Conservation (phyloP, 2,113 vertebrate species). For the Cavia aperea region DNA sequence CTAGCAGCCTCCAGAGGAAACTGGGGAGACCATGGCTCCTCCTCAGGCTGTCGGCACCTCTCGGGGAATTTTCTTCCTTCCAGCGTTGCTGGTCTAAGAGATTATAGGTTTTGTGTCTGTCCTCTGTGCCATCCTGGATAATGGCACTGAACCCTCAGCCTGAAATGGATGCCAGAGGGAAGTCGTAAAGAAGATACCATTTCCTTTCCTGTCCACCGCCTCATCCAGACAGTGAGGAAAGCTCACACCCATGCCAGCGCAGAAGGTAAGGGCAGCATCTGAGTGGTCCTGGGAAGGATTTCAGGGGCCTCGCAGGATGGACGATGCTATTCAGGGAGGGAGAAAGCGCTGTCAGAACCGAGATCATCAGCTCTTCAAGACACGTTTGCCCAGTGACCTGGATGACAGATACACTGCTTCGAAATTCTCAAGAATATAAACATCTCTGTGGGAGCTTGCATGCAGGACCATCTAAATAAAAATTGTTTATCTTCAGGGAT, state of each 20-base stretch:
- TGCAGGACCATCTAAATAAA: neutral
- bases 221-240: neutral
- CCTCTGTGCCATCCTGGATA: neutral
- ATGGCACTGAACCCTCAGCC: neutral
- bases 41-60: no score
- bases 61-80: neutral
- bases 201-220: neutral
- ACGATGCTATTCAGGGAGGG: no score
- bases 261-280: neutral
- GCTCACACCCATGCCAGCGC: neutral
- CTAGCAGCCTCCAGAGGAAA: neutral
- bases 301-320: neutral
- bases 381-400: neutral
- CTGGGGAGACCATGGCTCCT: no score
- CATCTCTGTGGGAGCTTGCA: neutral
- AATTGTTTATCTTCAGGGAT: neutral
- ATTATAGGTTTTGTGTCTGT: neutral
- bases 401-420: neutral
- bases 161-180: neutral
- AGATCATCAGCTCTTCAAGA: neutral
- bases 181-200: neutral
- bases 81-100: neutral
- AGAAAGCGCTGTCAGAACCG: neutral
- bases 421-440: neutral
- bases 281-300: neutral